Base-by-base conservation (phyloP, 2,113 vertebrate genomes). In the Tylochromis polylepis region DNA sequence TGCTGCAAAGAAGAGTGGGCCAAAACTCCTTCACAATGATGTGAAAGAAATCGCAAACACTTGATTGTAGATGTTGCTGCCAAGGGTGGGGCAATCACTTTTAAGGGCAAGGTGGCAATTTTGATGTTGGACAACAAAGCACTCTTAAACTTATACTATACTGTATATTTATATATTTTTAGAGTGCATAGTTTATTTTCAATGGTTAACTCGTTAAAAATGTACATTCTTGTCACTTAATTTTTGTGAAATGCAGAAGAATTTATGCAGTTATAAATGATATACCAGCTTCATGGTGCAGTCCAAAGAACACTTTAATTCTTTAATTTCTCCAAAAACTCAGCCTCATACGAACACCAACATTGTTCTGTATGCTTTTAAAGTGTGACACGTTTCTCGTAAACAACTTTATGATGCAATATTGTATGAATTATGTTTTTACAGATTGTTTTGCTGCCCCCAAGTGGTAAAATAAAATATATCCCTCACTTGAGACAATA, bases 341-440 rank as follows among this genome's bases (percentile, higher is more conserved):
- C 5, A 27, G n/a, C 41, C 24, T 46, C 41, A 27, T 43, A 72
- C 18, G 16, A 72, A 72, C 46, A 43, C 67, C 9, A 11, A 53
- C 27, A 34, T 34, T 78, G 27, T 51, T 53, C 72, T 57, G 56
- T 18, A 18, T 8, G 3, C 6, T 8, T 11, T 34, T 20, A 34
- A 78, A 0, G 20, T 79, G 1, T 53, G 1, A 46, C 22, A 72
- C 0, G 0, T 72, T 46, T 11, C 41, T 2, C 49, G 0, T 79
- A 55, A 65, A 55, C 49, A 55, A 36, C 51, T 79, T 55, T 16
- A 22, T 10, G 29, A 55, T 5, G 75, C 4, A 4, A 55, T 27
- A 27, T 41, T 78, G 49, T 36, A n/a, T 55, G 0, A 72, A 46
- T 46, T 16, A 46, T 72, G 15, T 46, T 8, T 70, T 43, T 43